Conservation (phyloP, 2,113 vertebrate genomes). For the Camelus bactrianus region DNA sequence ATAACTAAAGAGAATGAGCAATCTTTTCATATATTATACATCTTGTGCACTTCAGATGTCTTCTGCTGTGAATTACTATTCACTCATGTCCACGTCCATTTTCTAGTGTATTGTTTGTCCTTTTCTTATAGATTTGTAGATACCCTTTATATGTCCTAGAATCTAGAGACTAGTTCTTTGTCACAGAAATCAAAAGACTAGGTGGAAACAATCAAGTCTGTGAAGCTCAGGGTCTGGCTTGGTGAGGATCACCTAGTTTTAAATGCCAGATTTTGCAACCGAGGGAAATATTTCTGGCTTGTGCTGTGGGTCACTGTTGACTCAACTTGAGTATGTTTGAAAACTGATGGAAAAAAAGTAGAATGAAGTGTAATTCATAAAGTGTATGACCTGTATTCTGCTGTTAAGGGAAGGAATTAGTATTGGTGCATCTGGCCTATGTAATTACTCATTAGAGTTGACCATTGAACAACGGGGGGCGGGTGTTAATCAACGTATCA, state of each 20-base stretch:
- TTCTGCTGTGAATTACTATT: background rate
- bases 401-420: constrained; percentile 25
- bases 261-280: constrained; percentile 17
- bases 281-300: constrained; percentile 37
- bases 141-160: constrained; percentile 17
- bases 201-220: constrained; percentile 1
- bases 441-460: background rate
- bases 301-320: constrained; percentile 14
- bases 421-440: background rate
- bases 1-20: background rate
- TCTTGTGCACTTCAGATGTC: background rate
- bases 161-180: constrained; percentile 36
- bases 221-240: background rate
- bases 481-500: background rate
- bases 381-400: background rate
- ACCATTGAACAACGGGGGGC: background rate
- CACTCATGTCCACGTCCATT: background rate
- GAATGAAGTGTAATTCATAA: constrained; percentile 39
- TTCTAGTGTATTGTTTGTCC: background rate
- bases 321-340: constrained; percentile 29
- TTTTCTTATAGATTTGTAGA: constrained; percentile 13
- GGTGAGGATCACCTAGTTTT: constrained; percentile 26
- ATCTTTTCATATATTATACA: background rate
- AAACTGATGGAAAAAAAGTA: constrained; percentile 20
- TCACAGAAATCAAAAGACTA: constrained; percentile 32